Base-by-base conservation (phyloP, 1,140 invertebrate species). In the Lepidurus apus region DNA sequence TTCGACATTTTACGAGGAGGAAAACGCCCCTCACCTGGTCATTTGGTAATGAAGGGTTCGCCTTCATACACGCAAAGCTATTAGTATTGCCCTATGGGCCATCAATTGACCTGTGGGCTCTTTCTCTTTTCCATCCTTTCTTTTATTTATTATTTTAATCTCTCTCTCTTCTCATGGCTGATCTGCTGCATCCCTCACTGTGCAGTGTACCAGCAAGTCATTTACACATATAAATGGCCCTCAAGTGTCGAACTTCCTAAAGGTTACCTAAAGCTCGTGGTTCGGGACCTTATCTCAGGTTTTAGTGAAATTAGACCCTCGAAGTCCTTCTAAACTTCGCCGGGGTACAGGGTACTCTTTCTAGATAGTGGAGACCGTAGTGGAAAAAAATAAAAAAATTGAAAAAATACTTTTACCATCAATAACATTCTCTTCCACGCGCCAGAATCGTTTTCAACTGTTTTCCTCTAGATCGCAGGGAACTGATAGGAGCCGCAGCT, bases 21-120 rank as follows among this genome's bases (percentile, higher is more conserved):
- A 65, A 65, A 65, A 65, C 53, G 53, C 53, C 53, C 53, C 53
- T 65, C 53, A 65, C 53, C 53, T 65, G 53, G 53, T 65, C 53
- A 65, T 65, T 65, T 65, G 53, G 53, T 65, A 65, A 65, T 65
- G 53, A 65, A 65, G 53, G 53, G 53, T 65, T 65, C 53, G 53
- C 53, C 53, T 65, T 65, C 53, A 65, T 65, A 65, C 53, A 65
- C 53, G 53, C 53, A 17, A 21, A 65, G 53, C 53, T 65, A 65
- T 65, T 65, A 65, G 53, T 65, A 65, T 65, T 65, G 53, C 53
- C 53, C 53, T 65, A 65, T 65, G 53, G 53, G 53, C 53, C 53
- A 65, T 21, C 53, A 65, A 65, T 65, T 65, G 53, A 65, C 53
- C 53, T 65, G 53, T 65, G 17, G 17, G 13, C 13, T 65, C 21